Conservation (phyloP, 2,888 invertebrate species). For the Odontocerum albicorne region DNA sequence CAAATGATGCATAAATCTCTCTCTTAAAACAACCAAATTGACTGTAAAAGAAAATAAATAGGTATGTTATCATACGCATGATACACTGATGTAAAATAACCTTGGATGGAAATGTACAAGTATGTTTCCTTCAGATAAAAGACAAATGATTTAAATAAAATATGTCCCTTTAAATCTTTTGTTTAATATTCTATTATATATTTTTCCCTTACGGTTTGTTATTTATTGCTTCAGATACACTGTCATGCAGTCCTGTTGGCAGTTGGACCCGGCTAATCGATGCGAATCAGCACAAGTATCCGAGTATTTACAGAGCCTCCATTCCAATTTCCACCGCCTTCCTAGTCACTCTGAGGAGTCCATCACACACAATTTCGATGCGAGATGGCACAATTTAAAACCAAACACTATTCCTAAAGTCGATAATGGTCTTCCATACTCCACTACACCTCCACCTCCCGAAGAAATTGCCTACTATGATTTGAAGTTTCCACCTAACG, state of each 20-base stretch:
- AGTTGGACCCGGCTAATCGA: constrained; percentile 43
- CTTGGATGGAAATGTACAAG: no score
- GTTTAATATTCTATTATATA: no score
- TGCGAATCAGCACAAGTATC: constrained; percentile 49
- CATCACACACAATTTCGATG: constrained; percentile 63
- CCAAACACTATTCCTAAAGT: constrained; percentile 64
- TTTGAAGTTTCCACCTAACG: constrained; percentile 41
- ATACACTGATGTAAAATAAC: no score
- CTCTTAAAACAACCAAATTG: no score
- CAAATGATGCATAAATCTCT: no score
- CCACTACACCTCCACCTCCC: constrained; percentile 46
- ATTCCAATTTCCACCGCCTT: constrained; percentile 44
- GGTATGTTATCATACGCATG: no score
- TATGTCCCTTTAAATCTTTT: constrained; percentile 29
- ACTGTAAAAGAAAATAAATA: no score
- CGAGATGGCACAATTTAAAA: constrained; percentile 71
- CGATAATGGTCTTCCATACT: constrained; percentile 53
- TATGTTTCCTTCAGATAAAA: no score
- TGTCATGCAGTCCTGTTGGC: constrained; percentile 75
- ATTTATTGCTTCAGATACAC: constrained; percentile 57
- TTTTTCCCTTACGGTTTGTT: constrained; percentile 1
- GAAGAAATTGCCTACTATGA: constrained; percentile 45
- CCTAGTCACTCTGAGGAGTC: constrained; percentile 37
- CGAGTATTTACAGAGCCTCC: constrained; percentile 51
- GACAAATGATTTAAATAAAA: no score